Evolutionary conservation across 2,113 vertebrate genomes (phyloP).

Genomic region (Plecotus auritus): DNA sequence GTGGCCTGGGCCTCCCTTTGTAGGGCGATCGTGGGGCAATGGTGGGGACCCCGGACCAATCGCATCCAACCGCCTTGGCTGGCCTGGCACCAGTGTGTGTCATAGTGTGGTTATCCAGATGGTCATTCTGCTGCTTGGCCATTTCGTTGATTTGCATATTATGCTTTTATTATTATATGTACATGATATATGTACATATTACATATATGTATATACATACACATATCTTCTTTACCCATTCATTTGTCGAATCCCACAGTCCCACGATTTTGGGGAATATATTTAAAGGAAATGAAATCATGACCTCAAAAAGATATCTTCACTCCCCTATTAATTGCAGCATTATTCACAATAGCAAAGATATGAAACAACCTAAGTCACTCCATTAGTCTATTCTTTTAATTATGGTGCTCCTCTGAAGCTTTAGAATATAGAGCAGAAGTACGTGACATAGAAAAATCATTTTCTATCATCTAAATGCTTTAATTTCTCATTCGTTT

Average conservation of each 20-base stretch:
- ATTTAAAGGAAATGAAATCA: background rate
- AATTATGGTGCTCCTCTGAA: background rate
- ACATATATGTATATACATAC: too few species aligned
- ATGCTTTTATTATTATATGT: too few species aligned
- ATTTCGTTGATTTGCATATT: too few species aligned
- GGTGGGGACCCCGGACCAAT: too few species aligned
- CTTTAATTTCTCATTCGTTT: background rate
- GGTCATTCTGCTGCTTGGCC: too few species aligned
- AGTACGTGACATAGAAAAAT: background rate
- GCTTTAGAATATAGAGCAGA: background rate
- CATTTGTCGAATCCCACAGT: background rate
- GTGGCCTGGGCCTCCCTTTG: too few species aligned
- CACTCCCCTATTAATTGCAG: background rate
- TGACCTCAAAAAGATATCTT: background rate
- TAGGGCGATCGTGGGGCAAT: too few species aligned
- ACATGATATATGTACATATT: too few species aligned
- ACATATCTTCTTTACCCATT: background rate
- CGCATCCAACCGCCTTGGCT: too few species aligned
- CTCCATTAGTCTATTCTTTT: background rate
- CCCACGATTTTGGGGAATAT: background rate
- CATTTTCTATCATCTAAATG: background rate
- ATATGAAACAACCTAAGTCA: background rate
- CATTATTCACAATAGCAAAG: background rate
- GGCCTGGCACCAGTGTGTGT: too few species aligned
- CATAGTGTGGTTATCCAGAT: too few species aligned